Conservation (phyloP, 2,888 invertebrate species). For the Reticulitermes lucifugus region DNA sequence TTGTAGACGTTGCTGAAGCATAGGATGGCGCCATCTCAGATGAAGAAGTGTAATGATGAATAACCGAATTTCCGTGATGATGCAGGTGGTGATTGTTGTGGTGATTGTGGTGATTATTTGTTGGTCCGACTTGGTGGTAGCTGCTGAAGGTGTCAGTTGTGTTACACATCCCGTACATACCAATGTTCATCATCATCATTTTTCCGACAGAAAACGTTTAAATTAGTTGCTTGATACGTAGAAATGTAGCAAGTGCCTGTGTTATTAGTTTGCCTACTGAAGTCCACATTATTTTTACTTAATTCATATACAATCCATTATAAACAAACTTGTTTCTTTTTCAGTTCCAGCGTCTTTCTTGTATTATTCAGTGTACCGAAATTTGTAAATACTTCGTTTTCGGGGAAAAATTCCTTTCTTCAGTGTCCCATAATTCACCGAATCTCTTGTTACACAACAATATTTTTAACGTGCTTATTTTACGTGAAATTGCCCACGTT, state of each 20-base stretch:
- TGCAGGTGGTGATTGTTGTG: constrained; percentile 57
- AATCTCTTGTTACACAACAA: background rate
- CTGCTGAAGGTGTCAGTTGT: constrained; percentile 48
- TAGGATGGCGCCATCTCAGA: constrained; percentile 36
- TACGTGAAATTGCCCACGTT: background rate
- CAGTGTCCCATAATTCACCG: background rate
- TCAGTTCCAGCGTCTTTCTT: background rate
- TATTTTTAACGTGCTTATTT: background rate
- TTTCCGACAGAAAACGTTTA: constrained; percentile 31
- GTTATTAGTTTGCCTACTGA: background rate
- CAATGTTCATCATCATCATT: constrained; percentile 82
- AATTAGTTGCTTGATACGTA: background rate
- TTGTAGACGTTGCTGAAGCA: constrained; percentile 42
- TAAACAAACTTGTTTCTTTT: background rate
- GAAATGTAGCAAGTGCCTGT: background rate
- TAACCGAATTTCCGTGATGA: constrained; percentile 57
- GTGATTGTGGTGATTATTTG: constrained; percentile 49
- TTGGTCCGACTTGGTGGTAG: constrained; percentile 30
- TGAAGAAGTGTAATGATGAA: constrained; percentile 17
- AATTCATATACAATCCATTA: background rate
- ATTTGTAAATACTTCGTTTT: background rate
- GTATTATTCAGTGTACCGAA: background rate
- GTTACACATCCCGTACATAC: constrained; percentile 73
- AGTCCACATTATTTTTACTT: too few species aligned
- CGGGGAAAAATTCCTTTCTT: background rate